Evolutionary conservation across 2,797 vertebrate species (phyloP).

Genomic region (Sparidentex hasta): DNA sequence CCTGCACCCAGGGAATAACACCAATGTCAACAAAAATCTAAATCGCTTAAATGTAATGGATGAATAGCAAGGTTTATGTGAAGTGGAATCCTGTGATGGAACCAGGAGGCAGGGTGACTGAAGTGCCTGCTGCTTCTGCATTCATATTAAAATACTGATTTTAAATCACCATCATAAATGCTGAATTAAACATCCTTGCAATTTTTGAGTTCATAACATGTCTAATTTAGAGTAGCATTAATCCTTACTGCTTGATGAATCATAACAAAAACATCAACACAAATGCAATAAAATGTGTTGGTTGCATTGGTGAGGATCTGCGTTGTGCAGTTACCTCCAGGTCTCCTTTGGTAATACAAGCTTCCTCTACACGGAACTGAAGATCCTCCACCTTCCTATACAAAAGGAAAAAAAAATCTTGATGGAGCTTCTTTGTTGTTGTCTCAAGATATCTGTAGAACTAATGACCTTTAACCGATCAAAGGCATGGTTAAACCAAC

Average conservation of each 20-base stretch:
- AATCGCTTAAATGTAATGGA: slow-evolving; percentile 3
- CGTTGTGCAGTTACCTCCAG: slow-evolving; percentile 92
- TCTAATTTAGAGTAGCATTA: background rate
- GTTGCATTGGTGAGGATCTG: slow-evolving; percentile 1
- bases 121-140: slow-evolving; percentile 1
- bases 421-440: background rate
- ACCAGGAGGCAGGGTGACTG: background rate
- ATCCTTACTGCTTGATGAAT: background rate
- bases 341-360: slow-evolving; percentile 99
- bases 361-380: slow-evolving; percentile 99
- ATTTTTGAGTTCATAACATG: background rate
- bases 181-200: background rate
- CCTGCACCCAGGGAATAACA: background rate
- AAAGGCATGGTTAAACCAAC: background rate
- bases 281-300: slow-evolving; percentile 7
- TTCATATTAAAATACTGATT: background rate
- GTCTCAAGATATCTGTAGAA: background rate
- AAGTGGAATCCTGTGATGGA: slow-evolving; percentile 17
- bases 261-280: too few relatives aligned
- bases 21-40: background rate
- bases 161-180: background rate
- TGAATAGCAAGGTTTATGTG: slow-evolving; percentile 10
- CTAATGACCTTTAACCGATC: background rate
- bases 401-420: slow-evolving; percentile 22
- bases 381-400: slow-evolving; percentile 98